Percentiles rank a stretch among this genome's conserved stretches.
phyloP scores from a whole-genome alignment of 35 echinoderm and acorn worm genomes.

The Nesometra sesokonis region DNA sequence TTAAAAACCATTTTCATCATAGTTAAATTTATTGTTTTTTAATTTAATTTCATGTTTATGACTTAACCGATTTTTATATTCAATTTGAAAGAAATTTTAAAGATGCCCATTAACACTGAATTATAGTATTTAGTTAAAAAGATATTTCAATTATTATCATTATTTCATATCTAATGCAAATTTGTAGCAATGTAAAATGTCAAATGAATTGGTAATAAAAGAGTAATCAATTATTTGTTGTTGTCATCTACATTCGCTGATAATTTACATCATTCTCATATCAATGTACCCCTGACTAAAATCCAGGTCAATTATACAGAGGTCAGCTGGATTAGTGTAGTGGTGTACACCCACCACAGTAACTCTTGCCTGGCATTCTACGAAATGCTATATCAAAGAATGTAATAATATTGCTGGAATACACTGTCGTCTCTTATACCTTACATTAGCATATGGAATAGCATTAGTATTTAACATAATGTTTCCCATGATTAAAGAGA shows the following conservation, averaged over 20 bases:
- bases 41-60: too few relatives aligned
- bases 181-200: too few relatives aligned
- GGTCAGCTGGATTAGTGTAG: neutral
- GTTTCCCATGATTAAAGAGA: neutral
- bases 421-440: neutral
- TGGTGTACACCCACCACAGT: neutral
- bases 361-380: neutral
- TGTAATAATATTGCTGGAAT: neutral
- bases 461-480: neutral
- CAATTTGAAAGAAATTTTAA: too few relatives aligned
- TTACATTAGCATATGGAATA: neutral
- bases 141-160: too few relatives aligned
- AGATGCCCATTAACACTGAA: too few relatives aligned
- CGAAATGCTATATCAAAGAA: neutral
- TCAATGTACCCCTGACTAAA: neutral
- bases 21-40: too few relatives aligned
- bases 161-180: too few relatives aligned
- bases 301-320: neutral
- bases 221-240: neutral
- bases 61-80: too few relatives aligned
- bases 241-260: neutral
- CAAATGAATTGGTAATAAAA: too few relatives aligned
- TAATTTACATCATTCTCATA: neutral
- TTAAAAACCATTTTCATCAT: too few relatives aligned
- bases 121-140: too few relatives aligned